Base-by-base conservation (phyloP, 2,888 invertebrate genomes). In the Epinotia demarniana region DNA sequence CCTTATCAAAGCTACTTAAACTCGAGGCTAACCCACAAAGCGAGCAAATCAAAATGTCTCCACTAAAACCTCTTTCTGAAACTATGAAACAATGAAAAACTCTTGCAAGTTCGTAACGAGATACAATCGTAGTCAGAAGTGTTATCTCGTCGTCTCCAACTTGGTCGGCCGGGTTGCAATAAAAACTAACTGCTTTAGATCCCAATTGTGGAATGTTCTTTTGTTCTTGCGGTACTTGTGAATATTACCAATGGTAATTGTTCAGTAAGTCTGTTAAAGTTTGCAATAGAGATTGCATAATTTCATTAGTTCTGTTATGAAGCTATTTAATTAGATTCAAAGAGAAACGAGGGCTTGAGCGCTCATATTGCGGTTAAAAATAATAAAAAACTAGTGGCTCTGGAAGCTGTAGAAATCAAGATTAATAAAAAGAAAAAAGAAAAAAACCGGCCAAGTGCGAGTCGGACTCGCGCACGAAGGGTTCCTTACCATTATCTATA, bases 61-160 rank as follows among this genome's bases (percentile, higher is more conserved):
- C 18, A 49, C 64, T 18, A 27, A 19, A 58, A 58, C 43, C 19
- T 19, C 33, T 33, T n/a, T 8, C 57, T 33, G 58, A 73, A 67
- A 72, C 49, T 53, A 67, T 43, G 57, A 66, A 72, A 66, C 72
- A 73, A 73, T 73, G 19, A 67, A 66, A 58, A 72, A 72, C 33
- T 67, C 12, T 53, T 11, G 58, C 57, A 57, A 23, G 57, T 72
- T 60, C 53, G 19, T 73, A 73, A 73, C 60, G 67, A 64, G 64
- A 55, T 73, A 73, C 53, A 73, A 73, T 67, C 67, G 53, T 16
- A 49, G 60, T 72, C 61, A 60, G 27, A 60, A 61, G 67, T 67
- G 61, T 67, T 61, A 73, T 73, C 73, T 61, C 66, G n/a, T 23
- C 69, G 73, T 53, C 67, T 46, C n/a, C 46, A 69, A 60, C 69